These are phyloP conservation scores for Euthynnus affinis DNA, from an alignment of 2,797 vertebrate genomes.

Conservation along the genomic window DNA sequence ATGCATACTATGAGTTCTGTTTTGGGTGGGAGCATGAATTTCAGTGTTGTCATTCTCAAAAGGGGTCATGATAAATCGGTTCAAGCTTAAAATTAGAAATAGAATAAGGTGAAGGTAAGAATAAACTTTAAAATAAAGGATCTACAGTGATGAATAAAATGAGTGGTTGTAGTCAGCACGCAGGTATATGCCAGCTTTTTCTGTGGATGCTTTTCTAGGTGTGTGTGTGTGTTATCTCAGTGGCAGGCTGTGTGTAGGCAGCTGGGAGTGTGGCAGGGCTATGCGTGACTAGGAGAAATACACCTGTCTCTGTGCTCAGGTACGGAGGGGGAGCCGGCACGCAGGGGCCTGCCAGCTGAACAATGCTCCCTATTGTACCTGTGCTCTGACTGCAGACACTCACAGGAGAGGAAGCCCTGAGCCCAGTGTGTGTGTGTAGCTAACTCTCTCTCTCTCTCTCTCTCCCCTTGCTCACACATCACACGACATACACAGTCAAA, in stretches of 20 bases:
- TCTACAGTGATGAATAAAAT: neutral
- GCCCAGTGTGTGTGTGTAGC: slow-evolving; percentile 77
- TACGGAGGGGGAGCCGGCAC: slow-evolving; percentile 87
- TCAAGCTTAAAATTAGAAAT: neutral
- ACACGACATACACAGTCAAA: slow-evolving; percentile 71
- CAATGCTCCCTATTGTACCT: slow-evolving; percentile 93
- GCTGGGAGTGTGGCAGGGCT: slow-evolving; percentile 84
- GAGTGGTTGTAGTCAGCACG: neutral
- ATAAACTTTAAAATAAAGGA: neutral
- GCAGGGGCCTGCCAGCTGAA: slow-evolving; percentile 90
- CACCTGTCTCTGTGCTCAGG: slow-evolving; percentile 93
- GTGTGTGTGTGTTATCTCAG: slow-evolving; percentile 46
- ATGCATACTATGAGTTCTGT: neutral
- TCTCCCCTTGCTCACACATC: slow-evolving; percentile 55
- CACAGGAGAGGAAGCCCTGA: slow-evolving; percentile 84
- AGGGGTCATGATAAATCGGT: neutral
- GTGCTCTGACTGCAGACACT: slow-evolving; percentile 83
- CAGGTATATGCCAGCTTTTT: neutral
- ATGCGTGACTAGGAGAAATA: slow-evolving; percentile 90
- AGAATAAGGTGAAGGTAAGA: neutral
- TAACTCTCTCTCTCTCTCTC: slow-evolving; percentile 20
- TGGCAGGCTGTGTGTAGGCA: slow-evolving; percentile 68
- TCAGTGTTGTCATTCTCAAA: neutral
- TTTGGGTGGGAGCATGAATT: neutral
- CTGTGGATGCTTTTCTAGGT: slow-evolving; percentile 32